phyloP scores from a whole-genome alignment of 2,888 invertebrate genomes.

The Dryadula phaetusa region DNA sequence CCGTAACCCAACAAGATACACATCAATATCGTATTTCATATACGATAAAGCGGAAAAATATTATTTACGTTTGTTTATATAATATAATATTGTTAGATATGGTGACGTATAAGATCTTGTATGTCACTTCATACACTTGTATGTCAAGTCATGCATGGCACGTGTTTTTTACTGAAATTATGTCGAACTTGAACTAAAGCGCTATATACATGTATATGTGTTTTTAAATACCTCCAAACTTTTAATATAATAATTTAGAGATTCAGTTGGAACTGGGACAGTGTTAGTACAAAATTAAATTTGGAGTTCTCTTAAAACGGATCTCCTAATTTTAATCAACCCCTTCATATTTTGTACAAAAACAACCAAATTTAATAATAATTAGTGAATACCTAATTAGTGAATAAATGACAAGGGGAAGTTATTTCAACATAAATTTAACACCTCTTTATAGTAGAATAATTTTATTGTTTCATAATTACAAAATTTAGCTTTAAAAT shows the following conservation, averaged over 20 bases:
- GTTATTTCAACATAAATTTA: constrained; percentile 1
- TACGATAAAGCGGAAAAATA: too few species aligned
- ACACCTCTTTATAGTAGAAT: neutral
- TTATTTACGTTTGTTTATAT: too few species aligned
- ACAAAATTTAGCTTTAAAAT: neutral
- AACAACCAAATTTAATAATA: constrained; percentile 16
- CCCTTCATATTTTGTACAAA: constrained; percentile 11
- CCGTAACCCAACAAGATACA: too few species aligned
- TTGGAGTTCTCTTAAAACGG: neutral
- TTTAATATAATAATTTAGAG: neutral
- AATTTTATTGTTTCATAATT: neutral
- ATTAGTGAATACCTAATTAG: constrained; percentile 10
- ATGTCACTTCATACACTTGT: too few species aligned
- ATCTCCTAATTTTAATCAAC: constrained; percentile 13
- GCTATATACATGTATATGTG: too few species aligned
- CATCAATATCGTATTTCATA: too few species aligned
- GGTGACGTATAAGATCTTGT: too few species aligned
- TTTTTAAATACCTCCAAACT: too few species aligned
- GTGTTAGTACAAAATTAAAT: neutral
- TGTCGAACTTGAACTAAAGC: too few species aligned
- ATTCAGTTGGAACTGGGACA: neutral
- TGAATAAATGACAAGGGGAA: constrained; percentile 3
- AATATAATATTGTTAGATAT: too few species aligned
- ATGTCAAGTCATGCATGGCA: too few species aligned
- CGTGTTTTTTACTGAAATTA: too few species aligned